Evolutionary conservation across 1,140 invertebrate genomes (phyloP), one percentile per base, ranked within the genome.

Genomic region (Agrilus planipennis): DNA sequence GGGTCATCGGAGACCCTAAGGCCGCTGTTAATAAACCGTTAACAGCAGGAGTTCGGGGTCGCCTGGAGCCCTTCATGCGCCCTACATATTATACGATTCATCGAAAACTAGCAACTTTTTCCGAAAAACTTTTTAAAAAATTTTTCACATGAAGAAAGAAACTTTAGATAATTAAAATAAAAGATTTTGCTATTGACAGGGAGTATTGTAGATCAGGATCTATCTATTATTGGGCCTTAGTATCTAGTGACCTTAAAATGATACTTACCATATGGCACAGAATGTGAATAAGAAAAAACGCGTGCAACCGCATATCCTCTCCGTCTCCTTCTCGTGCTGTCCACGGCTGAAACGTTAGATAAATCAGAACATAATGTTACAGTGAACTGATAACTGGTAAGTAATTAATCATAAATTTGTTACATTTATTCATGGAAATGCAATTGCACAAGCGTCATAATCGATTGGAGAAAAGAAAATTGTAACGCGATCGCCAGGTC

Each of bases 181-280:
- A n/a, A n/a, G n/a, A n/a, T n/a, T n/a, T n/a, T n/a, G 32, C 7
- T 27, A 9, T 27, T 12, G 7, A 27, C 7, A 27, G 23, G 23
- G 23, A 12, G 23, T 9, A 27, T 7, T 9, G 7, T 12, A 27
- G 7, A 27, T 27, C 23, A 27, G 23, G 7, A 12, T 27, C 12
- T 27, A 12, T 19, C 12, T 17, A 15, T 6, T 12, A 12, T 15
- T 32, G 15, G 6, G 9, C 7, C 15, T 10, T 7, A 32, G 34
- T 21, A 41, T 29, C 16, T 41, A 22, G 16, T 9, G 11, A 11
- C 22, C 12, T 35, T 15, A 34, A 1, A 12, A 18, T 0, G 10
- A 25, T 42, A 68, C 69, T 69, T 47, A 71, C 69, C 65, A 60
- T 59, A 55, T 65, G 55, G 25, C 59, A 55, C 45, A 70, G 57